Base-by-base conservation (phyloP, 2,888 invertebrate genomes). In the Leptogaster cylindrica region DNA sequence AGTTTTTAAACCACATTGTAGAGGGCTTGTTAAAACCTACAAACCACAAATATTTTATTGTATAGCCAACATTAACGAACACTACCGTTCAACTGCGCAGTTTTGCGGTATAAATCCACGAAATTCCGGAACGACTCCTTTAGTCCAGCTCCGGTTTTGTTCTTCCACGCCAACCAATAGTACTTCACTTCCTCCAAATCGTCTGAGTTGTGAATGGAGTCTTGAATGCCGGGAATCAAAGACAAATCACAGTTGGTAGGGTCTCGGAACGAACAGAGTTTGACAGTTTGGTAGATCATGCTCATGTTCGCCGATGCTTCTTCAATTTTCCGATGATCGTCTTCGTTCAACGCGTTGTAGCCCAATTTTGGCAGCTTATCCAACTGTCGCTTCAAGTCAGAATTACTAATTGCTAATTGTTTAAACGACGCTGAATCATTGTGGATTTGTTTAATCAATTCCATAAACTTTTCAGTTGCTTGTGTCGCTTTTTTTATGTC, bases 161-260 rank as follows among this genome's bases (percentile, higher is more conserved):
- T 86, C 71, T 94, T 85, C 92, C 93, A 95, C 73, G 89, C 86
- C 4, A 86, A 78, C 95, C 95, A 95, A 2, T 88, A 83, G 75
- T 92, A 86, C 73, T 88, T 85, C 72, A 95, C 79, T 76, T 92
- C 90, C 1, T 90, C 87, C 0, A 91, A 89, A 76, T 95, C 85
- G 8, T 48, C 88, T 84, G 68, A 90, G 91, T 25, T 82, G 84
- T 0, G 86, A 80, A 70, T 93, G 79, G 89, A 84, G 69, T 88
- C 86, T 0, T 87, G 77, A 20, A 80, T 74, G 50, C 78, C 76
- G 71, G 92, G 92, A 76, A 92, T 91, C 58, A 92, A 81, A 8
- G 85, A 77, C 10, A 92, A 77, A 71, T 89, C 85, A 73, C 92
- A 92, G 73, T 88, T 87, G 0, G 76, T 79, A 0, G 77, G 74